Evolutionary conservation across 2,113 vertebrate species (phyloP), one percentile per base, ranked within the genome.

Genomic region (Chloebia gouldiae): DNA sequence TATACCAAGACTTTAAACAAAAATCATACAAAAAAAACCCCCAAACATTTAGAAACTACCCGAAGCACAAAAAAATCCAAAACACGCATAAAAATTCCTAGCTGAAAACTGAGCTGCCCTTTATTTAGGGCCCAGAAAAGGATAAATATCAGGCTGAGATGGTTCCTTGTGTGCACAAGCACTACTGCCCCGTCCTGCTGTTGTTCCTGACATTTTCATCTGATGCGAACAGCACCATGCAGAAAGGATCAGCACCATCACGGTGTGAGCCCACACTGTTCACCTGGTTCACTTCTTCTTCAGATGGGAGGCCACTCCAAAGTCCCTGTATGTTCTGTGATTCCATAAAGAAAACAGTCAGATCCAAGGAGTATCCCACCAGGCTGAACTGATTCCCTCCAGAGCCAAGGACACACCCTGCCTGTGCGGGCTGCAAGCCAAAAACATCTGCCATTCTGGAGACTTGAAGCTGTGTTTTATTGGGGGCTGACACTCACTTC

Each of bases 81-180:
- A 79, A 30, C 24, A 77, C 0, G 2, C 20, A 28, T 3, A 28
- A 47, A 49, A 61, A 11, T 15, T 39, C 31, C 19, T 35, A 47
- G 35, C 18, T 81, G 77, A 25, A 92, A 80, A 15, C 7, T 25
- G 65, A 70, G 24, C 21, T 54, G 21, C 21, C 35, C 35, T 59
- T 65, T 65, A n/a, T 37, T 40, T 7, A 59, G 19, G 30, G 11
- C 44, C 44, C 61, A 79, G 24, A 37, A 84, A 51, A 3, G 17
- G 37, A 33, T 0, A 66, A 35, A 6, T 27, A 37, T 0, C 0
- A 64, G 12, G 19, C 66, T 47, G 28, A 92, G 45, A 44, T 23
- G 11, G 25, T 23, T 66, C 20, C 25, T 50, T 13, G 4, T 23
- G 4, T 30, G 37, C 35, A 56, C 3, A 5, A 60, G 25, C 1